Evolutionary conservation across 2,888 invertebrate genomes (phyloP), one percentile per base, ranked within the genome.

Genomic region (Temnothorax rugatulus): DNA sequence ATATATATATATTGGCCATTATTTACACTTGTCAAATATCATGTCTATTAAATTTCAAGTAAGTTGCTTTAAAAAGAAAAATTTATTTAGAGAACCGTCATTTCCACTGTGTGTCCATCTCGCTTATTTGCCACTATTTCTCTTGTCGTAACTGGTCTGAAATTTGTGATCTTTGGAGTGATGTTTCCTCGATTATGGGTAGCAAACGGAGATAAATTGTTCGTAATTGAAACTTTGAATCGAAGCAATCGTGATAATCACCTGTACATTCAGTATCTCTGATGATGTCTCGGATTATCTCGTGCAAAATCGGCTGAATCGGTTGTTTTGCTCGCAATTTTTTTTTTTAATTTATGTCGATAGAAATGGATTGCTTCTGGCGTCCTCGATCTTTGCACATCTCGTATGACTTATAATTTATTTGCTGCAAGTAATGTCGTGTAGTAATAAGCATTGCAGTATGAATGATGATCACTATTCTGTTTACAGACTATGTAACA

Each of bases 151-250:
- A 86, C 71, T 73, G 74, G 79, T 21, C 71, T 64, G 75, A 83
- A 83, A 82, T 86, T 88, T 82, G 85, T 86, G 29, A 29, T 86
- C 84, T 64, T 61, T 54, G 68, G 83, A 83, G 83, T 86, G 88
- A 88, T 90, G 85, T 86, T 87, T 88, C 85, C 88, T 86, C 88
- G 89, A 89, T 89, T 87, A 89, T 82, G 81, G 84, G 52, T 54
- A 84, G 75, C 69, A 75, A 54, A 25, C 63, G 59, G 81, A 83
- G 88, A 89, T 89, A 88, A 89, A 89, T 86, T 68, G 87, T 84
- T 77, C 81, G 86, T 85, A 87, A 88, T 88, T 86, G 90, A 87
- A 89, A 88, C 84, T 82, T 50, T 34, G 83, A 79, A 83, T 84
- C 82, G 59, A 66, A 87, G 88, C 82, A 79, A 83, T 84, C 83